Evolutionary conservation across 2,888 invertebrate species (phyloP).

Genomic region (Colletes collaris): DNA sequence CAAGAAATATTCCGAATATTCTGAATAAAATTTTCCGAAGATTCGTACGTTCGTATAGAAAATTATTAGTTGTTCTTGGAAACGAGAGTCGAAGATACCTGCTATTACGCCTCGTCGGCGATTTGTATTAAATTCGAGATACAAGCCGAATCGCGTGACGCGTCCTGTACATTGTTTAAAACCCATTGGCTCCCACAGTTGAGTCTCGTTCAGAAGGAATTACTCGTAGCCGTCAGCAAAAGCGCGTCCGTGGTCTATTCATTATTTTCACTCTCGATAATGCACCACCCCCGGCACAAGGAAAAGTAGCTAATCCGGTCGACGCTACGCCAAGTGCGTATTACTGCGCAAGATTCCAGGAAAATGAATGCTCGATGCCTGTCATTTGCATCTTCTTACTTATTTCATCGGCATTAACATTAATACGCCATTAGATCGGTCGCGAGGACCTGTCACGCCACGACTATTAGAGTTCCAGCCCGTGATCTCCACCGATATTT

Average conservation of each 20-base stretch:
- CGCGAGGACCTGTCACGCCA: background rate
- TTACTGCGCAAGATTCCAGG: background rate
- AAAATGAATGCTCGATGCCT: slow-evolving; percentile 12
- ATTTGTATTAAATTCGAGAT: too few species aligned
- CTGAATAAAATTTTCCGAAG: too few species aligned
- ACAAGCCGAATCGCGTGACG: too few species aligned
- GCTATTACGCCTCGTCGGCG: too few species aligned
- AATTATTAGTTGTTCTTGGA: too few species aligned
- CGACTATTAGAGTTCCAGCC: background rate
- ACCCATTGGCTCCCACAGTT: too few species aligned
- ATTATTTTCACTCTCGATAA: slow-evolving; percentile 40
- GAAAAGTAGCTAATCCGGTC: slow-evolving; percentile 23
- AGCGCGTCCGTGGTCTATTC: background rate
- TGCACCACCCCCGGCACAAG: slow-evolving; percentile 22
- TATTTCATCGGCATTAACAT: slow-evolving; percentile 64
- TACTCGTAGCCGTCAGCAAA: too few species aligned
- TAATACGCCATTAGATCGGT: slow-evolving; percentile 67
- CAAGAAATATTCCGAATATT: too few species aligned
- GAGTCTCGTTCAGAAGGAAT: too few species aligned
- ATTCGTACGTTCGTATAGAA: too few species aligned
- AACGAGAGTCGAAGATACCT: too few species aligned
- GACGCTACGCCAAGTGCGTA: slow-evolving; percentile 27
- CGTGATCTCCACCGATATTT: background rate
- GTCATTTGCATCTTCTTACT: slow-evolving; percentile 60
- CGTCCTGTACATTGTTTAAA: too few species aligned